Percentiles rank a stretch among this genome's conserved stretches.
These are phyloP conservation scores for Strigamia transsilvanica DNA, from an alignment of 2,888 invertebrate species.

Conservation along the genomic window DNA sequence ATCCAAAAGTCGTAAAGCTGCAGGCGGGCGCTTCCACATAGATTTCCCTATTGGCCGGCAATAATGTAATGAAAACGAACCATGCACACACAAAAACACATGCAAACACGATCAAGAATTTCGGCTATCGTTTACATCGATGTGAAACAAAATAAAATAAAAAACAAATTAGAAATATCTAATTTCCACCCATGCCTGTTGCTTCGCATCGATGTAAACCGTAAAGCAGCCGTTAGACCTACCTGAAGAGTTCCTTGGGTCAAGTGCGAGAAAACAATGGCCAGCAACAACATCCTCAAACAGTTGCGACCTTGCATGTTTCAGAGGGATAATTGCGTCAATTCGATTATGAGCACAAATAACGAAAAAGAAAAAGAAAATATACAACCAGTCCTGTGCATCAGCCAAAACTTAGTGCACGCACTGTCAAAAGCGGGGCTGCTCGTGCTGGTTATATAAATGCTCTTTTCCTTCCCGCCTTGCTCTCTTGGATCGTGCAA, in stretches of 20 bases:
- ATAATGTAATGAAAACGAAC: conserved; percentile 7
- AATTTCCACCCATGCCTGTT: no score
- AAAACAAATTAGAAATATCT: no score
- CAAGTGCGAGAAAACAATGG: conserved; percentile 9
- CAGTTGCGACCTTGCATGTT: conserved; percentile 6
- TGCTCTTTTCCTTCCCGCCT: conserved; percentile 23
- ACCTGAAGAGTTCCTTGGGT: conserved; percentile 27
- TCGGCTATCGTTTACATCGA: no score
- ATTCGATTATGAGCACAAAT: not conserved
- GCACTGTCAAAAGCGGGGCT: conserved; percentile 27
- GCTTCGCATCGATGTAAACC: no score
- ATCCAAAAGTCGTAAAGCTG: conserved; percentile 30
- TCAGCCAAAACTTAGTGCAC: not conserved
- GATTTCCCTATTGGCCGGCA: not conserved
- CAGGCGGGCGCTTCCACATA: not conserved
- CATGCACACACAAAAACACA: not conserved
- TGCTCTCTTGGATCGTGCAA: conserved; percentile 9
- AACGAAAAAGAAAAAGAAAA: not conserved
- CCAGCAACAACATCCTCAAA: conserved; percentile 27
- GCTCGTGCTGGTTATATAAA: conserved; percentile 13
- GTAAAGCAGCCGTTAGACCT: not conserved
- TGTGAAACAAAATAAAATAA: no score
- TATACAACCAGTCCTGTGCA: not conserved
- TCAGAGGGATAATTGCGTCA: not conserved
- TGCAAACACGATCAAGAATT: not conserved